These are phyloP conservation scores for Trematomus bernacchii DNA, from an alignment of 2,797 vertebrate genomes.

Conservation along the genomic window DNA sequence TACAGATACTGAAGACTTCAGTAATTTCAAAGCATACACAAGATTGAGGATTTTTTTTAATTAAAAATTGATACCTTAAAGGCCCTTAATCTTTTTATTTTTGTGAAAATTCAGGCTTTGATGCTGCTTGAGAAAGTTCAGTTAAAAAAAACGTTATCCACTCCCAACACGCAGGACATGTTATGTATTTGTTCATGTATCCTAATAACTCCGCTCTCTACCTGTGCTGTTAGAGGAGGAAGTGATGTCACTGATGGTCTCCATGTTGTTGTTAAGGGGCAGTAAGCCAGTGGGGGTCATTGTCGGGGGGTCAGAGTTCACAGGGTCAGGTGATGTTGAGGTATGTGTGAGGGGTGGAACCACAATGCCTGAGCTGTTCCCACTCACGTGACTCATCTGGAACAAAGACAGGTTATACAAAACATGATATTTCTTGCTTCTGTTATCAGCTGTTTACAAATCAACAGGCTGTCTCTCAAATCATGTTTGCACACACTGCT, in stretches of 20 bases:
- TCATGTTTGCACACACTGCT: not conserved
- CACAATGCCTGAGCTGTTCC: conserved; percentile 80
- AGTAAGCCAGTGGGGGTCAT: conserved; percentile 72
- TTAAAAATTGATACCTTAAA: not conserved
- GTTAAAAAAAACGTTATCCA: not conserved
- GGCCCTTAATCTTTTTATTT: not conserved
- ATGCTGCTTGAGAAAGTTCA: not conserved
- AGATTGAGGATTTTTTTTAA: not conserved
- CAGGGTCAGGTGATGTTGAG: conserved; percentile 72
- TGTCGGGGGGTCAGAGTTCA: conserved; percentile 60
- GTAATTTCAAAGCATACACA: not conserved
- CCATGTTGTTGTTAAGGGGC: conserved; percentile 80
- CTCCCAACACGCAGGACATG: not conserved
- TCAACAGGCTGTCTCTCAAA: not conserved
- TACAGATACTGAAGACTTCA: not conserved
- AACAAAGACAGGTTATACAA: conserved; percentile 23
- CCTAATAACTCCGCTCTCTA: conserved; percentile 49
- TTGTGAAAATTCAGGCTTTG: not conserved
- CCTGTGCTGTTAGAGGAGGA: conserved; percentile 84
- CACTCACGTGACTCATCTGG: conserved; percentile 84
- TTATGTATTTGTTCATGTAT: not conserved
- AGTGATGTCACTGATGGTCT: conserved; percentile 76
- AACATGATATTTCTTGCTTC: not conserved
- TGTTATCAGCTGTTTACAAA: not conserved
- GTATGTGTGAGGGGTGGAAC: conserved; percentile 58